These are phyloP conservation scores for Netelia melanura DNA, from an alignment of 2,888 invertebrate species.

Conservation along the genomic window DNA sequence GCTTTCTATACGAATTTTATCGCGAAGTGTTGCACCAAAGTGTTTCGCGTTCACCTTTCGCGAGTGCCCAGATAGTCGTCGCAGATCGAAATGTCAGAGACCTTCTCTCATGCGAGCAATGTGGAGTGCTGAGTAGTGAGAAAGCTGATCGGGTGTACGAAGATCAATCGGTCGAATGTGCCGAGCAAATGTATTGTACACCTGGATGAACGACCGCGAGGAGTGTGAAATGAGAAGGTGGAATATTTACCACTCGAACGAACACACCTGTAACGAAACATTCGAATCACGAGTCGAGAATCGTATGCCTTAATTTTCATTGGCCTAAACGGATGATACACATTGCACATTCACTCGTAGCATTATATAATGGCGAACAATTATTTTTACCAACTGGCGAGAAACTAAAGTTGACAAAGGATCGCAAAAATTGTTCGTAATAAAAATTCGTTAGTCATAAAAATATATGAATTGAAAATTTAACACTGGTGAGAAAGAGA, in stretches of 20 bases:
- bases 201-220: slow-evolving; percentile 4
- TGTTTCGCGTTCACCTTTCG: slow-evolving; percentile 54
- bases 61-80: slow-evolving; percentile 38
- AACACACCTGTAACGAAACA: slow-evolving; percentile 24
- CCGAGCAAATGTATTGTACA: slow-evolving; percentile 34
- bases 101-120: slow-evolving; percentile 31
- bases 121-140: slow-evolving; percentile 8
- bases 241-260: slow-evolving; percentile 39
- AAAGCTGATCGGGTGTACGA: slow-evolving; percentile 50
- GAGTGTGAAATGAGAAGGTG: slow-evolving; percentile 16
- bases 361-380: no score
- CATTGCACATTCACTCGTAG: no score
- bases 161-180: slow-evolving; percentile 55
- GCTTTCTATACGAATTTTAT: not conserved
- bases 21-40: not conserved
- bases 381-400: no score
- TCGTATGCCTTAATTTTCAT: slow-evolving; percentile 13
- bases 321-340: slow-evolving; percentile 23
- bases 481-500: no score
- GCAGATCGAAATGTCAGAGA: slow-evolving; percentile 69
- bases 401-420: no score
- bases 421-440: no score
- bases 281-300: slow-evolving; percentile 12
- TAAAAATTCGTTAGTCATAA: no score
- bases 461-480: no score